Conservation (phyloP, 2,113 vertebrate species). For the Triplophysa dalaica region DNA sequence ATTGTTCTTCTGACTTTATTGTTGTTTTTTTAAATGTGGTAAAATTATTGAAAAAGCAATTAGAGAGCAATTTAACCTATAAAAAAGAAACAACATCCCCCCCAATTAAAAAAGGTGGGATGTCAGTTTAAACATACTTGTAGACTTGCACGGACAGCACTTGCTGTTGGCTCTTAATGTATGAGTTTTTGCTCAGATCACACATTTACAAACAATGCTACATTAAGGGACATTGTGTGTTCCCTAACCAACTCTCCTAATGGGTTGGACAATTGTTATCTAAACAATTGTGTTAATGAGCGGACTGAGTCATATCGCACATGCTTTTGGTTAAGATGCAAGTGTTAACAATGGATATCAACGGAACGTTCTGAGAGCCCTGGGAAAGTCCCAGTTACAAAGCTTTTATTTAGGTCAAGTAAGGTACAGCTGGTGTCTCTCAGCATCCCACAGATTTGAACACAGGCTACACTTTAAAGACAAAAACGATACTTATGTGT, state of each 20-base stretch:
- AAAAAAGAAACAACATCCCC: no score
- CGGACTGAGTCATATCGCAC: background rate
- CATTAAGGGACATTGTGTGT: background rate
- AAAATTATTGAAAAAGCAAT: no score
- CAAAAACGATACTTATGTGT: background rate
- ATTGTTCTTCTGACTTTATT: no score
- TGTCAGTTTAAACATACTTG: background rate
- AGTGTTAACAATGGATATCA: slow-evolving; percentile 8
- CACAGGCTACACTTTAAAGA: background rate
- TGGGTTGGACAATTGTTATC: background rate
- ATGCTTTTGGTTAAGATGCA: slow-evolving; percentile 26
- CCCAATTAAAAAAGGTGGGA: background rate
- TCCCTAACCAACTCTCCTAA: background rate
- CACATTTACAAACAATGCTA: background rate
- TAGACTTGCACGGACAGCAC: no score
- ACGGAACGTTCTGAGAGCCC: background rate
- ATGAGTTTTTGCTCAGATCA: background rate
- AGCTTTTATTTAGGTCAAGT: slow-evolving; percentile 7
- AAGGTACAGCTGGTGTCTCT: background rate
- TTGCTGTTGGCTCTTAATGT: background rate
- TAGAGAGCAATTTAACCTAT: no score
- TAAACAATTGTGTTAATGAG: slow-evolving; percentile 23
- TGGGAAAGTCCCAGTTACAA: slow-evolving; percentile 9
- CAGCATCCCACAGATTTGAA: background rate
- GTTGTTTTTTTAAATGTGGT: no score